Evolutionary conservation across 2,113 vertebrate species (phyloP), one percentile per base, ranked within the genome.

Genomic region (Alaudala cheleensis): DNA sequence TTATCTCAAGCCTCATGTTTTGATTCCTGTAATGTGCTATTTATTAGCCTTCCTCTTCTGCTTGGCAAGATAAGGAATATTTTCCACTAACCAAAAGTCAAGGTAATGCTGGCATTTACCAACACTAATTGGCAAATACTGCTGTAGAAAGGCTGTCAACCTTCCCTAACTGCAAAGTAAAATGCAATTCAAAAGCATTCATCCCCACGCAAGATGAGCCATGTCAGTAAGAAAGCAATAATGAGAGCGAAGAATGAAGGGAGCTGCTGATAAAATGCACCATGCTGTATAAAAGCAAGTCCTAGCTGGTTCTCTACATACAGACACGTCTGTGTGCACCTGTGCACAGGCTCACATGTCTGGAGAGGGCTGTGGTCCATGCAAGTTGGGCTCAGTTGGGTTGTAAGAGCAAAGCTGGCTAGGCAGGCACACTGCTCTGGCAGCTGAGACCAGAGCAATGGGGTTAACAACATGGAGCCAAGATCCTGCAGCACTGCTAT

Each of bases 21-120:
- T 83, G 58, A 85, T 66, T 90, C 33, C 81, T 69, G 24, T 50
- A 82, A 91, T 4, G 2, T 66, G 29, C 39, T 81, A 90, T 82
- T 83, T 81, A 90, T 82, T 83, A 91, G 54, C 47, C 56, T 82
- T 77, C 60, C 60, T 90, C 60, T 91, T 86, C 81, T 93, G 84
- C 82, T 83, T 60, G 51, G 88, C 51, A 86, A 94, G 90, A 77
- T 73, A 88, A 94, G 60, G 24, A 91, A 70, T 22, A 47, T 66
- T 78, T 87, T 90, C 62, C 64, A 67, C 53, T 71, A 86, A 89
- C 71, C 81, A 93, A 88, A 83, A 93, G 0, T 14, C 56, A 88
- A 88, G 87, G 79, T 66, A 88, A 61, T 39, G 16, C 51, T 70
- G 79, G 67, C 80, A 81, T 86, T 92, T 86, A 86, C 87, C 64